Percentiles rank a stretch among this genome's conserved stretches.
These are phyloP conservation scores for Volucella inanis DNA, from an alignment of 2,888 invertebrate species.

Conservation along the genomic window DNA sequence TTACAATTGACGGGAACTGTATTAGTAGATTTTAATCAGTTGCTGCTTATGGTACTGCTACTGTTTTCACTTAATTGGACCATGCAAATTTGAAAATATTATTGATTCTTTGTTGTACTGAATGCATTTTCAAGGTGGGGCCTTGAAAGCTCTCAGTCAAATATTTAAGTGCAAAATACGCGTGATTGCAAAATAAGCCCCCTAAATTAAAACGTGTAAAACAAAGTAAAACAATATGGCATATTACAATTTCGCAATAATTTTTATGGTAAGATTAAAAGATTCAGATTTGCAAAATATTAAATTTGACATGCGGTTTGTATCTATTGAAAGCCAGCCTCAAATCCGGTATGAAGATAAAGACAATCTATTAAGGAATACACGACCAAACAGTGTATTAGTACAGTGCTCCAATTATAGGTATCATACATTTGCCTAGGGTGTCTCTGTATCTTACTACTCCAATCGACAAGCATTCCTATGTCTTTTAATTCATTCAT, in stretches of 20 bases:
- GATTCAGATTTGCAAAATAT: constrained; percentile 10
- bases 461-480: not conserved
- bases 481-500: constrained; percentile 1
- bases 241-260: constrained; percentile 10
- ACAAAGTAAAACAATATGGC: not conserved
- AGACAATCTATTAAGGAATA: constrained; percentile 1
- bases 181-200: not conserved
- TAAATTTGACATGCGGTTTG: not conserved
- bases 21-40: constrained; percentile 18
- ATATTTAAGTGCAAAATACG: constrained; percentile 28
- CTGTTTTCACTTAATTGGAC: constrained; percentile 32
- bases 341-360: not conserved
- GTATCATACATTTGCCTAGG: too few relatives aligned
- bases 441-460: not conserved
- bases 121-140: constrained; percentile 43
- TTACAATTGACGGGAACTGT: constrained; percentile 44
- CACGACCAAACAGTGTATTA: too few relatives aligned
- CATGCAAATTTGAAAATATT: constrained; percentile 29
- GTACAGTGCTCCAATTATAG: too few relatives aligned
- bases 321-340: constrained; percentile 5
- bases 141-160: constrained; percentile 50
- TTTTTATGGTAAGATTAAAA: constrained; percentile 29
- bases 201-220: not conserved
- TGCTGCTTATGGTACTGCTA: not conserved
- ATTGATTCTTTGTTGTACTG: constrained; percentile 11